phyloP scores from a whole-genome alignment of 2,113 vertebrate species.

The Xenopus tropicalis region UCB_Xtro_10.0 CM004446.2:95587001-95587500 shows the following conservation, averaged over 20 bases:
- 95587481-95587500: background rate
- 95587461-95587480: background rate
- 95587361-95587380: constrained; percentile 48
- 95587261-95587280: constrained; percentile 77
- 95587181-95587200: constrained; percentile 84
- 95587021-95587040: constrained; percentile 53
- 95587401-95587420: constrained; percentile 48
- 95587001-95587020: constrained; percentile 52
- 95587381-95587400: constrained; percentile 54
- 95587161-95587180: constrained; percentile 76
- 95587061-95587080: constrained; percentile 67
- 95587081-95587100: constrained; percentile 75
- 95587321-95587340: constrained; percentile 63
- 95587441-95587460: constrained; percentile 48
- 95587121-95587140: constrained; percentile 80
- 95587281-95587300: constrained; percentile 85
- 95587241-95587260: constrained; percentile 83
- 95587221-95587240: constrained; percentile 91
- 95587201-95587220: constrained; percentile 78
- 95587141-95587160: constrained; percentile 89
- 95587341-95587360: constrained; percentile 60
- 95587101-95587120: constrained; percentile 78
- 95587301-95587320: constrained; percentile 65
- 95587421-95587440: constrained; percentile 56
- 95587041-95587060: constrained; percentile 60